These are phyloP conservation scores for Pomacea canaliculata DNA, from an alignment of 2,888 invertebrate genomes.

Conservation along the genomic window DNA sequence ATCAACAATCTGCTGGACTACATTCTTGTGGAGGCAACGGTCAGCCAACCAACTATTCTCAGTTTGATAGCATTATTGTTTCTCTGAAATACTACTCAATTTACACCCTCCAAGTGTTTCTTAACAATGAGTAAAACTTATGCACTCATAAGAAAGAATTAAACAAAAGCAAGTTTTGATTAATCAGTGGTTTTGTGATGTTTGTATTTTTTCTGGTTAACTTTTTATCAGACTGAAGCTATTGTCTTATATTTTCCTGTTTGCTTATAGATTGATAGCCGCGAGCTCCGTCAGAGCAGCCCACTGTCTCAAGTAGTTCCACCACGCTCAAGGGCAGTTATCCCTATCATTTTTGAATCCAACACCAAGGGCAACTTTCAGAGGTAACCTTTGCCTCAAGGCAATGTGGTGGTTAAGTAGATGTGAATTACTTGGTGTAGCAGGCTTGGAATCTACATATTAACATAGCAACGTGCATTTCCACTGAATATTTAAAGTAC, in stretches of 20 bases:
- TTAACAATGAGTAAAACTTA: neutral
- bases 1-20: constrained; percentile 67
- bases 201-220: too few species aligned
- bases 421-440: neutral
- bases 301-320: constrained; percentile 69
- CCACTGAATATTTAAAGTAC: too few species aligned
- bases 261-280: constrained; percentile 64
- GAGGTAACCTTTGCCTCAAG: constrained; percentile 48
- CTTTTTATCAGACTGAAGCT: too few species aligned
- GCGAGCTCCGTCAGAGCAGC: constrained; percentile 68
- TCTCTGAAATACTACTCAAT: neutral
- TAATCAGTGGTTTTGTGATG: too few species aligned
- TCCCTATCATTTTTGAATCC: constrained; percentile 69
- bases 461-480: neutral
- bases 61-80: neutral
- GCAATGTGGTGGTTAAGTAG: neutral
- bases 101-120: neutral
- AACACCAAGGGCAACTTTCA: constrained; percentile 66
- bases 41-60: constrained; percentile 34
- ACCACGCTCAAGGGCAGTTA: constrained; percentile 64
- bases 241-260: neutral
- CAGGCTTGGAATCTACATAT: neutral
- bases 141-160: too few species aligned
- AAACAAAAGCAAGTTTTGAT: too few species aligned
- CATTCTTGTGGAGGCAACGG: constrained; percentile 67